A percentile compares a stretch with the other conserved stretches of the same genome.
phyloP scores from a whole-genome alignment of 1,140 invertebrate species.

The Latrodectus geometricus region DNA sequence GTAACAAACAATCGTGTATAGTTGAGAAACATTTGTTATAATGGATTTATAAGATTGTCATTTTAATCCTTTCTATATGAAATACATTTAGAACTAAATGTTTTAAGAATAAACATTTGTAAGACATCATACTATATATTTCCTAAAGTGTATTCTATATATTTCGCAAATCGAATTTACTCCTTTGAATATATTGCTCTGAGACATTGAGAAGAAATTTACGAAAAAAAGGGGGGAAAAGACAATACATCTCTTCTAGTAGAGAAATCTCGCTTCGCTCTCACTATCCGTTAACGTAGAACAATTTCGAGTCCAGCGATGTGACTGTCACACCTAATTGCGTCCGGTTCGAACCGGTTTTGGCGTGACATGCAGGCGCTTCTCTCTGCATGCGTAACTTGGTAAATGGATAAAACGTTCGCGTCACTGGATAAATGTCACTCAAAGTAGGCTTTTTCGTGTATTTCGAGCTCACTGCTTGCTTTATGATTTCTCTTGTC shows the following conservation, averaged over 20 bases:
- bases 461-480: constrained; percentile 15
- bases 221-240: not conserved
- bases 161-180: not conserved
- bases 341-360: constrained; percentile 49
- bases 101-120: too few species aligned
- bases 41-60: too few species aligned
- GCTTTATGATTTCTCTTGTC: constrained; percentile 48
- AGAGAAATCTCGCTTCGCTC: constrained; percentile 13
- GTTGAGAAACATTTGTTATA: too few species aligned
- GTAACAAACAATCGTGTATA: too few species aligned
- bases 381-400: constrained; percentile 55
- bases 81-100: too few species aligned
- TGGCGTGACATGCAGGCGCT: constrained; percentile 33
- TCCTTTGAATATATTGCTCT: not conserved
- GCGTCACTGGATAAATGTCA: constrained; percentile 56
- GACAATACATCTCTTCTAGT: not conserved
- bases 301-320: constrained; percentile 48
- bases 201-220: not conserved
- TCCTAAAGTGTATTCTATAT: not conserved
- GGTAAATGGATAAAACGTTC: constrained; percentile 58
- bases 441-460: constrained; percentile 50
- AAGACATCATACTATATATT: too few species aligned
- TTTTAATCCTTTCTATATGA: too few species aligned
- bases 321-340: constrained; percentile 61
- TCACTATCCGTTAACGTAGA: constrained; percentile 49